Evolutionary conservation across 2,113 vertebrate species (phyloP), one percentile per base, ranked within the genome.

Genomic region (Rostratula benghalensis): DNA sequence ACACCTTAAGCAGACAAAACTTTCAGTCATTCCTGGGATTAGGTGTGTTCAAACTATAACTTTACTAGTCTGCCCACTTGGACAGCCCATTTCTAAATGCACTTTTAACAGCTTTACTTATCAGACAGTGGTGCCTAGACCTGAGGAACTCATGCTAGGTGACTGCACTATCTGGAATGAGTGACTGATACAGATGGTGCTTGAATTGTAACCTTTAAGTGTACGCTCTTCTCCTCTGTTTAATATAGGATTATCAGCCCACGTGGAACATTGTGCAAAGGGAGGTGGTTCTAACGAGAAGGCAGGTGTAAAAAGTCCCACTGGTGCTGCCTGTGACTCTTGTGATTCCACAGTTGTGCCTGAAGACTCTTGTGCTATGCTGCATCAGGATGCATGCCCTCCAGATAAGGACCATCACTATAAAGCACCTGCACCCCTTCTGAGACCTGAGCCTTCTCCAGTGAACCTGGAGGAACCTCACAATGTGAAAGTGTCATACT

Each of bases 241-340:
- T 93, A 48, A 59, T 83, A 23, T 6, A 98, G 98, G 83, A 37
- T 25, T 81, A 23, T 75, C 89, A 37, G 50, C n/a, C 83, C 93
- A 61, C 31, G 39, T 94, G 51, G 83, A 79, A 54, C 83, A 31
- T 17, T 59, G 46, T 37, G 45, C 80, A 73, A 71, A 71, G 27
- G 65, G 41, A 84, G 54, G 23, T 8, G 4, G 13, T 57, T 71
- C 80, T 80, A 64, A 90, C 59, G 87, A 94, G 45, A 45, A 4
- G 3, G 14, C 10, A 30, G 54, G 51, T 30, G 8, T 69, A 57
- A 60, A 69, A 90, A 22, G 31, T 70, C 50, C 45, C 14, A n/a
- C 15, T 33, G 77, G 63, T 50, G 48, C 30, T 75, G 12, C 77
- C 25, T 2, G 1, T 70, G 87, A 59, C 41, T 74, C 59, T 48